A percentile compares a stretch with the other conserved stretches of the same genome.
These are phyloP conservation scores for Epirrhoe alternata DNA, from an alignment of 2,888 invertebrate species.

Conservation along the genomic window DNA sequence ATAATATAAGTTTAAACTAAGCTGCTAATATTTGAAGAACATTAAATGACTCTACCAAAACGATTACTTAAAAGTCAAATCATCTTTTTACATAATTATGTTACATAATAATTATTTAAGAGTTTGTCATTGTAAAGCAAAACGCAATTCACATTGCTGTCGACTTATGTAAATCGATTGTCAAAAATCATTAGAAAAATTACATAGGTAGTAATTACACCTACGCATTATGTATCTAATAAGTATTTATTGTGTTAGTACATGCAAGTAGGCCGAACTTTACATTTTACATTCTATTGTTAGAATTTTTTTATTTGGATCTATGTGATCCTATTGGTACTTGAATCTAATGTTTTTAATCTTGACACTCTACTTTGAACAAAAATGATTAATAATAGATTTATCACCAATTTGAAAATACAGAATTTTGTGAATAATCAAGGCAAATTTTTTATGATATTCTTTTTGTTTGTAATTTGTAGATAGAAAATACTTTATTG, in stretches of 20 bases:
- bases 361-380: too few relatives aligned
- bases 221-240: neutral
- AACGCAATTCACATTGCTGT: slow-evolving; percentile 20
- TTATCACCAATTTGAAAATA: too few relatives aligned
- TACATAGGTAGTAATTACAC: too few relatives aligned
- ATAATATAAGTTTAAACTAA: too few relatives aligned
- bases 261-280: neutral
- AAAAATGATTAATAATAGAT: too few relatives aligned
- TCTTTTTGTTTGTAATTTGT: too few relatives aligned
- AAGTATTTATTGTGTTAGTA: neutral
- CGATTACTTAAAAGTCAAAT: neutral
- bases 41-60: neutral
- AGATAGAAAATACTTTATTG: too few relatives aligned
- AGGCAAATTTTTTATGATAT: too few relatives aligned
- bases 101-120: slow-evolving; percentile 3
- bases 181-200: slow-evolving; percentile 17
- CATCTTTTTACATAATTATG: neutral
- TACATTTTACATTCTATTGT: neutral
- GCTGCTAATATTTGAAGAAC: too few relatives aligned
- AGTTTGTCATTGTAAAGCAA: slow-evolving; percentile 8
- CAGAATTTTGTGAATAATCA: too few relatives aligned
- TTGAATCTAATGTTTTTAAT: too few relatives aligned
- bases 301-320: neutral
- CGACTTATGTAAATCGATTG: slow-evolving; percentile 29
- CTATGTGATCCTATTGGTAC: too few relatives aligned